phyloP scores from a whole-genome alignment of 2,888 invertebrate species.

The Orgyia antiqua region DNA sequence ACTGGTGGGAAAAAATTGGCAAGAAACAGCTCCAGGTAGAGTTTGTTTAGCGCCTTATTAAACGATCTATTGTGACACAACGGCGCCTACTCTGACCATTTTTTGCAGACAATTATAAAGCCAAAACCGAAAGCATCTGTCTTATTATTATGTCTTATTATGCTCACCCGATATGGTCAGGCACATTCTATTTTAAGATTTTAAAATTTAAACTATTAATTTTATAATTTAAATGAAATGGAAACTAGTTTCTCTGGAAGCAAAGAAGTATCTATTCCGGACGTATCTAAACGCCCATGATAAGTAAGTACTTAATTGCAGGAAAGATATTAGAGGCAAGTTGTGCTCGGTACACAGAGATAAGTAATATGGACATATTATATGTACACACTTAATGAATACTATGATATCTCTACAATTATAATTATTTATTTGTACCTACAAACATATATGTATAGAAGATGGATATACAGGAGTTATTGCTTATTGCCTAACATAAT shows the following conservation, averaged over 20 bases:
- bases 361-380: conserved; percentile 21
- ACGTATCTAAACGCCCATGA: conserved; percentile 28
- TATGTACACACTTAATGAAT: conserved; percentile 5
- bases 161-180: too few species aligned
- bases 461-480: neutral
- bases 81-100: conserved; percentile 57
- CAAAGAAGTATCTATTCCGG: conserved; percentile 25
- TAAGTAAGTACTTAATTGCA: conserved; percentile 30
- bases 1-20: conserved; percentile 47
- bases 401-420: neutral
- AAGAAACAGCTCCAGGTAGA: conserved; percentile 57
- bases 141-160: too few species aligned
- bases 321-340: conserved; percentile 29
- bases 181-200: too few species aligned
- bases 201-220: too few species aligned
- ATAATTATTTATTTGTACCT: conserved; percentile 1
- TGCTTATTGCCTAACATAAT: conserved; percentile 19
- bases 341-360: conserved; percentile 23
- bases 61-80: conserved; percentile 51
- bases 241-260: conserved; percentile 19
- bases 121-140: conserved; percentile 35
- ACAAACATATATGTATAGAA: conserved; percentile 1
- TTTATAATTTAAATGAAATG: conserved; percentile 8
- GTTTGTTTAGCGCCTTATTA: conserved; percentile 53
- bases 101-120: conserved; percentile 40